phyloP scores from a whole-genome alignment of 2,888 invertebrate species.

The Andrena camellia region DNA sequence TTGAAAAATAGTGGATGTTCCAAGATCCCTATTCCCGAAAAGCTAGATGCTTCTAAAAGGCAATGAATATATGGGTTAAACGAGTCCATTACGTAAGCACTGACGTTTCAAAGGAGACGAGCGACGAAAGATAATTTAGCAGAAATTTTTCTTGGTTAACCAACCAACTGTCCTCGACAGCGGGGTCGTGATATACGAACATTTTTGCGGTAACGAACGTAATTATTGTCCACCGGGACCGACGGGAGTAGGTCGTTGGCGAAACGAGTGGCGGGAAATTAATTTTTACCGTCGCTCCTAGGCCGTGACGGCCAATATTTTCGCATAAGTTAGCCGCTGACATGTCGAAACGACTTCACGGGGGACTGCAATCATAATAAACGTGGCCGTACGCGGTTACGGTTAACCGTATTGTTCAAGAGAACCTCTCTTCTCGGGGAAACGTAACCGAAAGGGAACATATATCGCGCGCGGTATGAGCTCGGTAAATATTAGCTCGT shows the following conservation, averaged over 20 bases:
- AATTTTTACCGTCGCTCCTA: slow-evolving; percentile 60
- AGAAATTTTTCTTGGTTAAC: slow-evolving; percentile 20
- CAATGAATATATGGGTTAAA: slow-evolving; percentile 7
- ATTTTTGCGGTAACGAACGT: slow-evolving; percentile 63
- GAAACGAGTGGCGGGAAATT: slow-evolving; percentile 44
- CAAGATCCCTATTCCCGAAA: background rate
- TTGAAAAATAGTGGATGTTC: background rate
- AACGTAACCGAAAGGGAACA: slow-evolving; percentile 18
- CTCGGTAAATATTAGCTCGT: slow-evolving; percentile 46
- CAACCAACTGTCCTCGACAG: slow-evolving; percentile 16
- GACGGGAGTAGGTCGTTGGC: slow-evolving; percentile 2
- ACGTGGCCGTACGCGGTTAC: slow-evolving; percentile 27
- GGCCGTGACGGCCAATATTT: slow-evolving; percentile 45
- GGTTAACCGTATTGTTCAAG: slow-evolving; percentile 47
- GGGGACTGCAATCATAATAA: slow-evolving; percentile 59
- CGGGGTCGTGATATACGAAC: slow-evolving; percentile 42
- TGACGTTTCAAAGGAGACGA: background rate
- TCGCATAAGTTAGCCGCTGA: slow-evolving; percentile 38
- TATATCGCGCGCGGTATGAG: slow-evolving; percentile 31
- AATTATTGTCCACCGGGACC: slow-evolving; percentile 56
- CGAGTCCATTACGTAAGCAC: background rate
- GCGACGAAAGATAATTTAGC: slow-evolving; percentile 16
- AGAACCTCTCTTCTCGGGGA: slow-evolving; percentile 15
- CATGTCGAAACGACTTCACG: slow-evolving; percentile 39
- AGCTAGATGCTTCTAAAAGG: background rate